Base-by-base conservation (phyloP, 2,113 vertebrate genomes). In the Pseudorhombus dupliciocellatus region DNA sequence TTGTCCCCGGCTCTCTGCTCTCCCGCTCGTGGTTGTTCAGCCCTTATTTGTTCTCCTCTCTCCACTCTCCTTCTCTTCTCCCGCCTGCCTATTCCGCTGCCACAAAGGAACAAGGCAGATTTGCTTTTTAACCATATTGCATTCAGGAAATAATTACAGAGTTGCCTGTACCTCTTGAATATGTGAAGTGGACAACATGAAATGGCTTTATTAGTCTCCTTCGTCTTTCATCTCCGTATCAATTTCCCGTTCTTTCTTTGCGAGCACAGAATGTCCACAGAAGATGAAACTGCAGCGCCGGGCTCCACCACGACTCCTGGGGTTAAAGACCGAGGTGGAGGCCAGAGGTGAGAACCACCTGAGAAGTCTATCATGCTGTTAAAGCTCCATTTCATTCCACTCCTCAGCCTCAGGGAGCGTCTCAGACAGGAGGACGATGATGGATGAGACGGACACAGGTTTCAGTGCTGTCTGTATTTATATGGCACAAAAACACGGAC, bases 221-320 rank as follows among this genome's bases (percentile, higher is more conserved):
- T 65, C 62, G 48, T 53, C 60, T 83, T 75, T 57, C 59, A 70
- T 83, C 48, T 22, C 25, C 48, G n/a, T 22, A 12, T 50, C 28
- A 14, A 15, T 62, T 70, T 79, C 31, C 73, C 63, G 62, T 30
- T 70, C 20, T 61, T 26, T 44, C 59, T 72, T 68, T 44, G 34
- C 21, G 21, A 44, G 30, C 28, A 59, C 18, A 5, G 46, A 54
- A 63, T 57, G 21, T 7, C 37, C 56, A 48, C 92, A 95, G 84
- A 93, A 90, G 85, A 37, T 84, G 87, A 14, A 93, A 94, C 71
- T 94, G 91, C n/a, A 93, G 94, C 26, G 91, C 91, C 8, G 90
- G 94, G 93, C 92, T 96, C 74, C 93, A 87, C 61, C 91, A 94
- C 94, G 94, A 87, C 81, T 95, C 94, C 95, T 31, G 34, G 34